Percentiles rank a stretch among this genome's conserved stretches.
Evolutionary conservation across 2,113 vertebrate genomes (phyloP).

Genomic region (Corythaixoides concolor): DNA sequence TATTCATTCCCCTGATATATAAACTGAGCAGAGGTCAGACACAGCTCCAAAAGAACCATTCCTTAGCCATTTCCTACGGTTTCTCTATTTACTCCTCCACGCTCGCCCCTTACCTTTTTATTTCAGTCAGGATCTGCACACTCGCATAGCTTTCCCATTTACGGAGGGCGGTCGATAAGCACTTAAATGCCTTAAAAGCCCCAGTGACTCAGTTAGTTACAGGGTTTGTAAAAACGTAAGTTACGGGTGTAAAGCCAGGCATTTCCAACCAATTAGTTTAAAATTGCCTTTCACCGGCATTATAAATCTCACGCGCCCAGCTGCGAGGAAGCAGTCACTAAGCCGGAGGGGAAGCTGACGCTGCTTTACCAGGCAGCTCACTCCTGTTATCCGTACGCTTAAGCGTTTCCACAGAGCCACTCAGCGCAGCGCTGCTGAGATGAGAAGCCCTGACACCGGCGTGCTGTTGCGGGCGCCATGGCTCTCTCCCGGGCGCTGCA

Average conservation of each 20-base stretch:
- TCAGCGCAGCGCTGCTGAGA: rapidly evolving
- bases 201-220: no score
- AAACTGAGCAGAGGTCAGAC: not conserved
- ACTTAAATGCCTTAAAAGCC: not conserved
- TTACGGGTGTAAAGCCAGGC: not conserved
- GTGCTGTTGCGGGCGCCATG: rapidly evolving
- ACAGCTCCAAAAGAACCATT: not conserved
- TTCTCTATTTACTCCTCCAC: not conserved
- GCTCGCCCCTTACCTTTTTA: no score
- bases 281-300: no score
- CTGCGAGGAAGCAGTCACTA: rapidly evolving
- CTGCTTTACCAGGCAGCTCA: no score
- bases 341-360: not conserved
- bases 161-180: rapidly evolving
- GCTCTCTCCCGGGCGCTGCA: no score
- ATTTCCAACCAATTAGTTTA: not conserved
- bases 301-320: rapidly evolving
- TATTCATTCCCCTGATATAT: not conserved
- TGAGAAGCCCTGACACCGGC: rapidly evolving
- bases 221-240: not conserved
- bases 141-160: rapidly evolving
- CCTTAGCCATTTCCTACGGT: not conserved
- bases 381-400: not conserved
- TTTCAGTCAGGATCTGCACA: not conserved
- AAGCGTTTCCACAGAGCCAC: not conserved